Evolutionary conservation across 2,888 invertebrate species (phyloP).

Genomic region (Anthrax anthrax): DNA sequence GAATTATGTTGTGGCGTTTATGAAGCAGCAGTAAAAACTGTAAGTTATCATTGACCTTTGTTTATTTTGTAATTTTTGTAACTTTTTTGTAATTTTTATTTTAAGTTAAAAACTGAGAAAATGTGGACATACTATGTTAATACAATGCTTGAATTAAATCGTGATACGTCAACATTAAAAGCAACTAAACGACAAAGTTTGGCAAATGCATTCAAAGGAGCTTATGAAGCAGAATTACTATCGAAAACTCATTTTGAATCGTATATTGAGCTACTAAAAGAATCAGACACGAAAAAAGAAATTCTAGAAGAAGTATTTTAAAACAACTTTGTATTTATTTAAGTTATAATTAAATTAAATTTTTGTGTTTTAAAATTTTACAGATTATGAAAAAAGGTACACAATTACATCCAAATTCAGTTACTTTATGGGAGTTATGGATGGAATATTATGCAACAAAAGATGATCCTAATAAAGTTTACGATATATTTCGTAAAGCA

Average conservation of each 20-base stretch:
- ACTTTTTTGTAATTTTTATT: background rate
- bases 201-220: constrained; percentile 37
- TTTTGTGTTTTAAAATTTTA: constrained; percentile 20
- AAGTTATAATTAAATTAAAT: background rate
- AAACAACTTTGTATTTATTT: background rate
- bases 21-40: constrained; percentile 35
- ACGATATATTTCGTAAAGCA: constrained; percentile 32
- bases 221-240: constrained; percentile 35
- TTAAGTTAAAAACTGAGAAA: constrained; percentile 33
- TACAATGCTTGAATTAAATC: constrained; percentile 40
- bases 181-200: constrained; percentile 38
- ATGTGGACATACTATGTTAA: constrained; percentile 45
- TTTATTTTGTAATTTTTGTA: background rate
- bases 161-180: constrained; percentile 33
- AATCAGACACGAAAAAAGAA: constrained; percentile 6
- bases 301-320: constrained; percentile 10
- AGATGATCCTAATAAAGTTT: constrained; percentile 31
- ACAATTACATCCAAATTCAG: constrained; percentile 32
- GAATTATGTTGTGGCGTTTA: constrained; percentile 37
- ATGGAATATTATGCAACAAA: constrained; percentile 35
- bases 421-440: constrained; percentile 39
- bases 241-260: constrained; percentile 37
- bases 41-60: constrained; percentile 9
- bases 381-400: constrained; percentile 34
- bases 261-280: constrained; percentile 29